Base-by-base conservation (phyloP, 2,113 vertebrate genomes). In the Anseranas semipalmata region DNA sequence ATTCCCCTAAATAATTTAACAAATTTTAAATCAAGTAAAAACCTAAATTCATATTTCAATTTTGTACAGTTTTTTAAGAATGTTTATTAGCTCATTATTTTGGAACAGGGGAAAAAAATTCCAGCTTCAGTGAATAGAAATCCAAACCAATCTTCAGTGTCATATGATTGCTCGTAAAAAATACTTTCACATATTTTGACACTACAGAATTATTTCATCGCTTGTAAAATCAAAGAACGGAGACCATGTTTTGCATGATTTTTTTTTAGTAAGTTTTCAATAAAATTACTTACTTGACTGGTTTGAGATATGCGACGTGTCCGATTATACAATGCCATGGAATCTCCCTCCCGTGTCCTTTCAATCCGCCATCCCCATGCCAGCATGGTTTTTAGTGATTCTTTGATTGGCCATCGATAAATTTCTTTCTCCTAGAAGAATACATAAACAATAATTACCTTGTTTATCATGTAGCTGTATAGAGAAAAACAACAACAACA, bases 331-430 rank as follows among this genome's bases (percentile, higher is more conserved):
- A 99, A 95, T 6, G 98, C 98, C 94, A 99, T 98, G 12, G 98
- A 98, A 92, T 99, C 99, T 25, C 98, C 99, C 32, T 99, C 99
- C 25, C 99, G 97, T 9, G 98, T 99, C 60, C 99, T 98, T 92
- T 99, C 99, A 37, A 99, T 99, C 65, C 98, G 97, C 99, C 99
- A 99, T 30, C 99, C 99, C 99, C 99, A 99, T 0, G 98, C 98
- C 94, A 99, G 93, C 99, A 99, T 99, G 7, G 99, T 99, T 97
- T 99, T 99, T 46, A 99, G 95, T 65, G 99, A 99, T 85, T 99
- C 99, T 97, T 98, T 99, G 95, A 99, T 99, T 35, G 99, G 98
- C 98, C 98, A 98, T 30, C 98, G 98, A 95, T 99, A 99, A 52
- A 98, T 98, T 97, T 99, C 99, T 96, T 99, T 99, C 93, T 99